These are phyloP conservation scores for Lepisosteus oculatus DNA, from an alignment of 2,113 vertebrate species.

Conservation along the genomic window DNA sequence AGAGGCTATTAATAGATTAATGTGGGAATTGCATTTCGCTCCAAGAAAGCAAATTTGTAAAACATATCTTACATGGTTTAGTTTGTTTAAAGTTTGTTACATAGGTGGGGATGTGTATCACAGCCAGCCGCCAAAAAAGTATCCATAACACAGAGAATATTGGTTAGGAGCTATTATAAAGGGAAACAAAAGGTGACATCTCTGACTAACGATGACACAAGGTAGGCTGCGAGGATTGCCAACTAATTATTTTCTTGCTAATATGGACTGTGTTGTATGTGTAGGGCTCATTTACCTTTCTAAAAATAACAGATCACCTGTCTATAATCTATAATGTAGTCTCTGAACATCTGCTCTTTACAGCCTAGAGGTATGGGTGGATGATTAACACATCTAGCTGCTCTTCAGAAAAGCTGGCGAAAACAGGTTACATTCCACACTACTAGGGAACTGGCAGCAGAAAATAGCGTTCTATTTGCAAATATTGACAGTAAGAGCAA, in stretches of 20 bases:
- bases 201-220: not conserved
- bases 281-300: not conserved
- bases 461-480: not conserved
- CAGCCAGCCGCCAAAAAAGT: too few species aligned
- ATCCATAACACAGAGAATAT: rapidly evolving
- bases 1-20: too few species aligned
- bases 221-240: not conserved
- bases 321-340: slow-evolving; percentile 5
- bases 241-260: not conserved
- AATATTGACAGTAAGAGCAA: not conserved
- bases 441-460: too few species aligned
- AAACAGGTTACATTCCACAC: not conserved
- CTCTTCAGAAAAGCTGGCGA: not conserved
- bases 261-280: not conserved
- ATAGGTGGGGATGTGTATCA: too few species aligned
- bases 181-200: not conserved
- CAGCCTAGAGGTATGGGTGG: not conserved
- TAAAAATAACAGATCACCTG: not conserved
- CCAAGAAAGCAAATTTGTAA: too few species aligned
- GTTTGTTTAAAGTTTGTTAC: too few species aligned
- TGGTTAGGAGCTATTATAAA: not conserved
- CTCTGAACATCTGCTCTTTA: not conserved
- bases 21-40: too few species aligned
- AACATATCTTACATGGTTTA: too few species aligned
- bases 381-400: slow-evolving; percentile 3